Evolutionary conservation across 2,113 vertebrate species (phyloP), one percentile per base, ranked within the genome.

Genomic region (Nettapus auritus): DNA sequence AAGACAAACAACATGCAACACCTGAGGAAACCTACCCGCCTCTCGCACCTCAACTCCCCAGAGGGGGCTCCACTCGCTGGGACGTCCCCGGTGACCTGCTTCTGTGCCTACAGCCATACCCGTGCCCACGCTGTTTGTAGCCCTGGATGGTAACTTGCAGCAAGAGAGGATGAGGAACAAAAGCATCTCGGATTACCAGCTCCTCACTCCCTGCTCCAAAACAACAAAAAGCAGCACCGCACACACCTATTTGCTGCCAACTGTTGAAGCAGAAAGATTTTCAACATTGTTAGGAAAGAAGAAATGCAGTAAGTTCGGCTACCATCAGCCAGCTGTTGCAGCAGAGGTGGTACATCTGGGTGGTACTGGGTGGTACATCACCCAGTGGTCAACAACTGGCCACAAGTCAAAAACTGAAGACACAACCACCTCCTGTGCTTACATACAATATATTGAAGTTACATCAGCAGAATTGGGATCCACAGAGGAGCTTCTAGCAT

Each of bases 381-480:
- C 56, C 66, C 48, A 79, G 79, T 1, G 8, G 91, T 52, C 69
- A 68, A 74, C 83, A 94, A 84, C 46, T 68, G 87, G 81, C 62
- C 46, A 18, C 1, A 75, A 76, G 70, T 9, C 40, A 60, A 87
- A 79, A 89, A 22, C 64, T 33, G 33, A 57, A 79, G 82, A 73
- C 6, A 18, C 21, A 84, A 36, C n/a, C 36, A 67, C 69, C 57
- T 75, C 36, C 78, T 59, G 69, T 5, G 0, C 6, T 84, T 89
- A 60, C 0, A 0, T 28, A 75, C 1, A 0, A 67, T 3, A 13
- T 21, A 29, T 63, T 1, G 1, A 84, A 84, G 86, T 69, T 52
- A 52, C 38, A 68, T 50, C 81, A 92, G 84, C 75, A 62, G 10
- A 28, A 44, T 25, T 22, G 70, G 20, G 36, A 79, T 53, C 44